Percentiles rank a stretch among this genome's conserved stretches.
Conservation (phyloP, 2,888 invertebrate species). For the Melitaea athalia region DNA sequence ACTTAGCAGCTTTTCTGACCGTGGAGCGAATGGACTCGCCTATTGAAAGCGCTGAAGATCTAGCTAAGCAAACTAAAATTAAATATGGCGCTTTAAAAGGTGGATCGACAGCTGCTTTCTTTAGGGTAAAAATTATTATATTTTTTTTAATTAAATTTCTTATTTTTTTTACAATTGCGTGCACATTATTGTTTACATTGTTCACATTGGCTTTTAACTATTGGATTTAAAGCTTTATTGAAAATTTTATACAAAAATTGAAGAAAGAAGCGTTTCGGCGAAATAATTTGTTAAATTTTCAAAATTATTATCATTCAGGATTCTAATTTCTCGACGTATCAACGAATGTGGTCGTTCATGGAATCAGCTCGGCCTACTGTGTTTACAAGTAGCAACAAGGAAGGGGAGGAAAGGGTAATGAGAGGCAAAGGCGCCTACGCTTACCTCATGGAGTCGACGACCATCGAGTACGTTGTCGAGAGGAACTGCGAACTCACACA, state of each 20-base stretch:
- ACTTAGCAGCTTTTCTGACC: conserved; percentile 96
- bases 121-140: conserved; percentile 88
- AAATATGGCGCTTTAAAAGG: conserved; percentile 97
- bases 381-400: conserved; percentile 91
- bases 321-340: conserved; percentile 96
- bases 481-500: conserved; percentile 94
- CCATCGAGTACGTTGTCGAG: conserved; percentile 96
- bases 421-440: conserved; percentile 95
- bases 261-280: background rate
- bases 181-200: too few relatives aligned
- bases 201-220: background rate
- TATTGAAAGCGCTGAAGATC: conserved; percentile 96
- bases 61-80: conserved; percentile 97
- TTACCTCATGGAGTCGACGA: conserved; percentile 98
- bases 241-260: too few relatives aligned
- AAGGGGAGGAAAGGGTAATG: conserved; percentile 94
- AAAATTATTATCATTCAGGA: conserved; percentile 81
- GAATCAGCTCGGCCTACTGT: conserved; percentile 92
- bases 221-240: background rate
- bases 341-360: conserved; percentile 98
- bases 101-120: conserved; percentile 97
- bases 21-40: conserved; percentile 96
- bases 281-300: background rate
- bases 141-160: background rate
- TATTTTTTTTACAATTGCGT: background rate